A percentile compares a stretch with the other conserved stretches of the same genome.
phyloP scores from a whole-genome alignment of 1,140 invertebrate genomes.

The Scaptomyza pallida region DNA sequence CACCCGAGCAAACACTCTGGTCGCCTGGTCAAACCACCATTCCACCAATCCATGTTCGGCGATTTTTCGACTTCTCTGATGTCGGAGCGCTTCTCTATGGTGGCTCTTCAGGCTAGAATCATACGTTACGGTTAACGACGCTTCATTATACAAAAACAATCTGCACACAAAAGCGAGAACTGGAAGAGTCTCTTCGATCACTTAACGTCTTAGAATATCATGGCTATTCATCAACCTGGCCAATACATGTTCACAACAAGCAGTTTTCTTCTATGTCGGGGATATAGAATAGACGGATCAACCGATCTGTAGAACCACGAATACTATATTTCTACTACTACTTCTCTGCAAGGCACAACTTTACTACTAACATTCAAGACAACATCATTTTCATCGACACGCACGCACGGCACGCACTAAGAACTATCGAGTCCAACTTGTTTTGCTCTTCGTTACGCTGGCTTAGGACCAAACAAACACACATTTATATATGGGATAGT shows the following conservation, averaged over 20 bases:
- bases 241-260: constrained; percentile 5
- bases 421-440: background rate
- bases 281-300: constrained; percentile 20
- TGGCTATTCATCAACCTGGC: constrained; percentile 13
- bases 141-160: constrained; percentile 3
- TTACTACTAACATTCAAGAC: constrained; percentile 42
- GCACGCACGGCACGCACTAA: constrained; percentile 22
- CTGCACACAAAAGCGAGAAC: constrained; percentile 24
- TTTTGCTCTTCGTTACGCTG: constrained; percentile 23
- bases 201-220: constrained; percentile 10
- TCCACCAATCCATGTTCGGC: constrained; percentile 12
- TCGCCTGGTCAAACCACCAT: background rate
- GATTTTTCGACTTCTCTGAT: constrained; percentile 29
- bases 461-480: constrained; percentile 14
- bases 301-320: constrained; percentile 13
- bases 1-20: constrained; percentile 16
- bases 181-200: constrained; percentile 19
- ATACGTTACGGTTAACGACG: constrained; percentile 17
- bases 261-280: constrained; percentile 8
- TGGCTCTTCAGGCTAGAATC: constrained; percentile 23
- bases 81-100: constrained; percentile 17
- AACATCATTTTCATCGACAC: constrained; percentile 50
- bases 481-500: constrained; percentile 21
- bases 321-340: constrained; percentile 9
- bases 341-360: constrained; percentile 11